Evolutionary conservation across 2,797 vertebrate species (phyloP), one percentile per base, ranked within the genome.

Genomic region (Denticeps clupeoides): DNA sequence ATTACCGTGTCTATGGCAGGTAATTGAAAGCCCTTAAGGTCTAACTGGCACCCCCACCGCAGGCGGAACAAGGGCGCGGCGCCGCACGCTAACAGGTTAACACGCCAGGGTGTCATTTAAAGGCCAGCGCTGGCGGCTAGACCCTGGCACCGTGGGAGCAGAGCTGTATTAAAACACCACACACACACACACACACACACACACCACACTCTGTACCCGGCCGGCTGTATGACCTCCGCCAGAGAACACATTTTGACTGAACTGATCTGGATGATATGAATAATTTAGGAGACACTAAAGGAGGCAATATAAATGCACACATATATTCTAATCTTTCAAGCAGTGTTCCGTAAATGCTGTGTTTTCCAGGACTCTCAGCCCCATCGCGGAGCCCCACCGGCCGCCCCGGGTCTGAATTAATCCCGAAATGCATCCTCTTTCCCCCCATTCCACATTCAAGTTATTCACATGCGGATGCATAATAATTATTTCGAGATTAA

Each of bases 261-360:
- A 68, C 62, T 63, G 75, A 78, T 81, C 71, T 64, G 67, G 76
- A 79, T 75, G 71, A 77, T 72, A 81, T 83, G 81, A 83, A 85
- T 83, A 79, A 83, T 83, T 78, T 75, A 85, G 76, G 62, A 49
- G 72, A 78, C 69, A 74, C 63, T 78, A 81, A 81, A 83, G 73
- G 68, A 83, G 79, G 79, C 78, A 77, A 84, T 85, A 81, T 83
- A 83, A 85, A 85, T 83, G 80, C 82, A 85, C 77, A 82, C 77
- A 70, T 78, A 81, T 75, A 81, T 82, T 82, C 72, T 81, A 78
- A 82, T 82, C 73, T 78, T 55, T 67, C 56, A 55, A 60, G 51
- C 55, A 56, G 51, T 58, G 65, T 62, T 63, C 69, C 47, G 52
- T 63, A 63, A 71, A 70, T 37, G 63, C 65, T 64, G 58, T 66